Evolutionary conservation across 2,888 invertebrate species (phyloP), one percentile per base, ranked within the genome.

Genomic region (Sturmia bella): DNA sequence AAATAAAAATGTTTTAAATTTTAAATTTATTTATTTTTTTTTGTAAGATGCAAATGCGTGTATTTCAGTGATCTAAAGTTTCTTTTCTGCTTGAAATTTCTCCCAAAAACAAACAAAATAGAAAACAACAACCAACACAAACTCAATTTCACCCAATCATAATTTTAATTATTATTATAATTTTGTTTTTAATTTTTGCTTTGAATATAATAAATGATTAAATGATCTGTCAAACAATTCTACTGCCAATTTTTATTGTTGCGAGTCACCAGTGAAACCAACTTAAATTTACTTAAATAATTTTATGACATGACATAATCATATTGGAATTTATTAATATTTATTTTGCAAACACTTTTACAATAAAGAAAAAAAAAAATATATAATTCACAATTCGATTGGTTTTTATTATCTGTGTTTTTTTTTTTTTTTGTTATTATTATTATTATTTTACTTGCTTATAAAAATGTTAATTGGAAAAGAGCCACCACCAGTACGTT

Each of bases 291-390:
- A 56, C 24, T 64, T 45, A 85, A 84, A 84, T 85, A 85, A 80
- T 84, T 84, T 87, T 85, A 70, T 85, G 85, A 81, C 64, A 87
- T 88, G 87, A 88, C 86, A 86, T 85, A 85, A 87, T 84, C 83
- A 78, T 84, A 84, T 85, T 86, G 88, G 88, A 87, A 88, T 88
- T 83, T 76, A 57, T 79, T 61, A 66, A 52, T 66, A n/a, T 45
- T 59, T 59, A 54, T 52, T 61, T 73, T 61, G 73, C 73, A 54
- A 79, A 68, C 57, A 15, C 43, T 63, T 12, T 27, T 52, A 45
- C 39, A 41, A 43, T n/a, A 54, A 68, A 69, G 15, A 50, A 37
- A 45, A 45, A 15, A 45, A 9, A 41, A 52, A 27, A 41, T n/a
- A 63, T 66, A 50, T 39, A 66, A 75, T 50, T 66, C 37, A 59